Evolutionary conservation across 2,888 invertebrate species (phyloP).

Genomic region (Acronicta psi): DNA sequence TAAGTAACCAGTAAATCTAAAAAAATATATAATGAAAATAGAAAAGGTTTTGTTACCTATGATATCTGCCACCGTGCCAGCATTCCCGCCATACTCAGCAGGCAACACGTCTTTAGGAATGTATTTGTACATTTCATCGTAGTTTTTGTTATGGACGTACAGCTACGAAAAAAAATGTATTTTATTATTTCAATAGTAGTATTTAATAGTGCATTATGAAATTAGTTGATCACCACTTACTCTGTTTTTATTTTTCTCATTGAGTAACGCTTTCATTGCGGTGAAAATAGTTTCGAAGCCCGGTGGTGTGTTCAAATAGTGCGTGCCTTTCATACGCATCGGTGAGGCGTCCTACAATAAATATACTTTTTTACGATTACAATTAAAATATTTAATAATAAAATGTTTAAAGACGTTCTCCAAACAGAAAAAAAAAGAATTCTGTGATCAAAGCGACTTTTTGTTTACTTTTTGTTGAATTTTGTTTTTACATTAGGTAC

Average conservation of each 20-base stretch:
- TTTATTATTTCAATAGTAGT: too few species aligned
- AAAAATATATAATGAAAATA: too few species aligned
- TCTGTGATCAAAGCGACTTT: too few species aligned
- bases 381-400: too few species aligned
- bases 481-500: too few species aligned
- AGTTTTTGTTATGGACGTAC: conserved; percentile 86
- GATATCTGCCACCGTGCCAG: conserved; percentile 85
- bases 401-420: too few species aligned
- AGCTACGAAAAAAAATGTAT: conserved; percentile 71
- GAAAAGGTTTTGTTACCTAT: conserved; percentile 53
- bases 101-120: conserved; percentile 90
- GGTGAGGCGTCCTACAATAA: conserved; percentile 89
- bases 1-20: too few species aligned
- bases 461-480: too few species aligned
- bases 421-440: too few species aligned
- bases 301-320: conserved; percentile 88
- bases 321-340: conserved; percentile 88
- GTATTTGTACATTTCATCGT: conserved; percentile 87
- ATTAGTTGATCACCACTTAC: conserved; percentile 70
- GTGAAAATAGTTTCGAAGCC: conserved; percentile 88
- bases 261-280: conserved; percentile 86
- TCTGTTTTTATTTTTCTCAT: conserved; percentile 88
- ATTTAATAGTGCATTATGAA: background rate
- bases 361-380: too few species aligned
- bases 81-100: conserved; percentile 91